Evolutionary conservation across 2,113 vertebrate genomes (phyloP).

Genomic region (Microcebus lehilahytsara): DNA sequence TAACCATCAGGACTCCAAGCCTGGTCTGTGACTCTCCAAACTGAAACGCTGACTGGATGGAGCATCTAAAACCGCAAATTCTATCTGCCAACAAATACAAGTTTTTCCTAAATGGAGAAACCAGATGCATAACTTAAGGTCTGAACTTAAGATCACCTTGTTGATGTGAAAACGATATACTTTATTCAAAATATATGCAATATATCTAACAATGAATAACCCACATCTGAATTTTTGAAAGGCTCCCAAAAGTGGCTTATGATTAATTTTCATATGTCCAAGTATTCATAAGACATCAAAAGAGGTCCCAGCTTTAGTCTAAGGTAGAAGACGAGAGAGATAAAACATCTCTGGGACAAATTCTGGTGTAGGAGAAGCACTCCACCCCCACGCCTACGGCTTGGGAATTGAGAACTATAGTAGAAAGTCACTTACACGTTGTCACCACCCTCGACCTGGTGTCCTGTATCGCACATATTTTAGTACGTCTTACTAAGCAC

Average conservation of each 20-base stretch:
- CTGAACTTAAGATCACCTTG: not conserved
- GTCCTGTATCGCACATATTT: not conserved
- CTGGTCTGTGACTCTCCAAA: not conserved
- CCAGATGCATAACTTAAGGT: not conserved
- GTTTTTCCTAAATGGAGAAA: not conserved
- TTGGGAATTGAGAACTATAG: not conserved
- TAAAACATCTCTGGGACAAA: not conserved
- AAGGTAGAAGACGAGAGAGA: not conserved
- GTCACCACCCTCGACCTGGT: not conserved
- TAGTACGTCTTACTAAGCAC: not conserved
- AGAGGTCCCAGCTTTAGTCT: not conserved
- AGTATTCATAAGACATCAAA: not conserved
- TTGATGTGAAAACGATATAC: not conserved
- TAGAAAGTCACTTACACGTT: not conserved
- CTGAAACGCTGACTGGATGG: not conserved
- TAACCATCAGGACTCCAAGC: not conserved
- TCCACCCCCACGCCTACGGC: not conserved
- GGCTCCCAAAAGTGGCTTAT: not conserved
- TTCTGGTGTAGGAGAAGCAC: not conserved
- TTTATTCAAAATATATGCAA: not conserved
- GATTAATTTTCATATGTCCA: not conserved
- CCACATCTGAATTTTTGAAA: not conserved
- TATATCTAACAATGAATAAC: not conserved
- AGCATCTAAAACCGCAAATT: not conserved
- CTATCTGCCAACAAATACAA: slow-evolving; percentile 27